Evolutionary conservation across 2,888 invertebrate genomes (phyloP), one percentile per base, ranked within the genome.

Genomic region (Pegoplata infirma): DNA sequence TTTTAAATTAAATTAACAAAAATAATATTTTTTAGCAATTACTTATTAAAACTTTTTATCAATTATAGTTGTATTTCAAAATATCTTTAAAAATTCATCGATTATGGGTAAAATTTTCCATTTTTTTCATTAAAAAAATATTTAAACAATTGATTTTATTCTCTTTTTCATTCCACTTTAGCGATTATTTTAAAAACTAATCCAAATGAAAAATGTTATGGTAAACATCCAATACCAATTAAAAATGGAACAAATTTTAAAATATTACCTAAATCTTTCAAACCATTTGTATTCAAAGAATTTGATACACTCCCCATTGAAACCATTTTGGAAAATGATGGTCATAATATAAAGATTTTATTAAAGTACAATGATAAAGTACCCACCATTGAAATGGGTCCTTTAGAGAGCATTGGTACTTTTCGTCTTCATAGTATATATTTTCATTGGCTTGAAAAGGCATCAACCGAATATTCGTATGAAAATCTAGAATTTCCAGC

Each of bases 341-440:
- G 0, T 1, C 40, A 51, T 10, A 12, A 32, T 0, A 3, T 69
- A 1, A 0, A 14, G 0, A 40, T 69, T 40, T n/a, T 4, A 40
- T 12, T 73, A 49, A 49, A 49, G 7, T 64, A 73, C 16, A 17
- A 58, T 1, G 8, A 14, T 0, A 17, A 25, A 1, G 19, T 14
- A 7, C 73, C 73, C 5, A 56, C 25, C 3, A 32, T 73, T 19
- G 16, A 25, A 10, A 47, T 56, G 16, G 67, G 47, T 6, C 10
- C 21, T 2, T 0, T 49, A 2, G 2, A n/a, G 8, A 56, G n/a
- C 10, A 10, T 32, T 12, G 36, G 23, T 17, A 53, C 16, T 14
- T 74, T 23, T 47, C 74, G 74, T 32, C 67, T 67, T 12, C 21
- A 61, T 5, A 19, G 23, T 23, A 44, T 59, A 3, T 53, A 67